Base-by-base conservation (phyloP, 2,888 invertebrate genomes). In the Arenicola marina region DNA sequence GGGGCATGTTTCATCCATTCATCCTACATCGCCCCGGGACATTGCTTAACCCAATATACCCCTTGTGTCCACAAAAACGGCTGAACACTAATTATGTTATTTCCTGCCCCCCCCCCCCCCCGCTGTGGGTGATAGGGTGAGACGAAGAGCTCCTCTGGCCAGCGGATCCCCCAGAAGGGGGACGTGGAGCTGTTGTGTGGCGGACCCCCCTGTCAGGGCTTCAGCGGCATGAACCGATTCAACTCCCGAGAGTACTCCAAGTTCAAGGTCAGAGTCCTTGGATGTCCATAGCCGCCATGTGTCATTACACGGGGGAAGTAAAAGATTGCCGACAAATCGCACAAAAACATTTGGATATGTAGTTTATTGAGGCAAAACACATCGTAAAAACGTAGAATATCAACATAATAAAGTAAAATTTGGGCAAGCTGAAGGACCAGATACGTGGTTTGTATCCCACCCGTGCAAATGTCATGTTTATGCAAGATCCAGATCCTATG, bases 161-260 rank as follows among this genome's bases (percentile, higher is more conserved):
- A 84, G 73, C 84, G 84, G 11, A 83, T 92, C 46, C 93, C 93
- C 0, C 84, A 86, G 78, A 90, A 88, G 76, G 92, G 92, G 0
- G 91, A 92, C 65, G 92, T 93, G 0, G 92, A 93, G 75, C 82
- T 93, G 63, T 82, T 93, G 33, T 91, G 92, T 76, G 93, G 93
- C 11, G 93, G 93, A 0, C 93, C 93, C 0, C 93, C 93, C 0
- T 93, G 93, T 78, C 93, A 93, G 83, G 93, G 93, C 2, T 93
- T 93, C 84, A 92, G 91, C 51, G 92, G 92, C 43, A 92, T 93
- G 92, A 93, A 93, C 82, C 85, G 92, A 57, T 93, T 93, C 82
- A 92, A 91, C 83, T 89, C 89, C 0, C 86, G 92, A 34, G 91
- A 92, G 72, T 92, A 92, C 81, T 92, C 92, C 1, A 86, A 89